These are phyloP conservation scores for Chelonoidis abingdonii DNA, from an alignment of 2,113 vertebrate genomes.

Conservation along the genomic window DNA sequence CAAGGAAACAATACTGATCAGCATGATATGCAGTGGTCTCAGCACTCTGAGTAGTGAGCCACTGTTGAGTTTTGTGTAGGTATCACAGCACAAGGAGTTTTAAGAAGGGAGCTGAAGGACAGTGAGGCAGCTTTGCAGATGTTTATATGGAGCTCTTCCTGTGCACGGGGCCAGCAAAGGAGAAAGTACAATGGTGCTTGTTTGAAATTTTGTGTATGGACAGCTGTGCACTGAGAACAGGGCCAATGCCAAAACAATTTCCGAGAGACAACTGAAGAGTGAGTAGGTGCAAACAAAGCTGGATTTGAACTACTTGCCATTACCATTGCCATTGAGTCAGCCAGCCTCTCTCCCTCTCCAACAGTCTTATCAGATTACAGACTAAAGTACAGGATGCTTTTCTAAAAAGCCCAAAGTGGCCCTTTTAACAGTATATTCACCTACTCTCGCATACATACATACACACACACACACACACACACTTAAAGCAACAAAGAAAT, in stretches of 20 bases:
- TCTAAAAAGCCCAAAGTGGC: not conserved
- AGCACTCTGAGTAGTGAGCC: too few species aligned
- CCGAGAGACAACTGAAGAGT: not conserved
- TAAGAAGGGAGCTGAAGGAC: not conserved
- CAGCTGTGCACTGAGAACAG: not conserved
- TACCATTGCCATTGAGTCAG: not conserved
- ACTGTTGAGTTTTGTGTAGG: not conserved
- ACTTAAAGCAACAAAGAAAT: not conserved
- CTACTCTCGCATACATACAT: too few species aligned
- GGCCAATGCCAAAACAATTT: not conserved
- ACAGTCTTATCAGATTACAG: not conserved
- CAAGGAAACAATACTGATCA: not conserved
- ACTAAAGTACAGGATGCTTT: not conserved
- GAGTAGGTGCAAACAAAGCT: not conserved
- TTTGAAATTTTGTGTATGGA: not conserved
- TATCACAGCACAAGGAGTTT: rapidly evolving
- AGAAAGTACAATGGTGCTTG: not conserved
- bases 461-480: not conserved
- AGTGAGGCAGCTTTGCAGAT: not conserved
- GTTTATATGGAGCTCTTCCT: not conserved
- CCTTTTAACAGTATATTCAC: not conserved
- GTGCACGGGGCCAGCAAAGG: rapidly evolving
- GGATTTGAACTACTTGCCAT: not conserved
- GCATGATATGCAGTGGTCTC: not conserved
- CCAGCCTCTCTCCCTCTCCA: not conserved